phyloP scores from a whole-genome alignment of 1,140 invertebrate species.

The Drosophila ficusphila region DNA sequence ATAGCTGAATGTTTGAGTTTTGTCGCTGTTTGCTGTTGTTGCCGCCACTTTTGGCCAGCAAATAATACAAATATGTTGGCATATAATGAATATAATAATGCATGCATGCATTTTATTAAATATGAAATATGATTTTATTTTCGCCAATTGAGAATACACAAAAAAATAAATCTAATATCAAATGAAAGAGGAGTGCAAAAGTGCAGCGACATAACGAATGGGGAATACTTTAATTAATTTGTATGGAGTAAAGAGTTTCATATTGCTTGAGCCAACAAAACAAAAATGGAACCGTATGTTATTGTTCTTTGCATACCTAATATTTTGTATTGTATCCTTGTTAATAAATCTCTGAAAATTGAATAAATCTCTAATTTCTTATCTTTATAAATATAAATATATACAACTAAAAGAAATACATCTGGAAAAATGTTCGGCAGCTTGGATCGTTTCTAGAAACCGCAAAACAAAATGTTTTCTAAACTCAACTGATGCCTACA shows the following conservation, averaged over 20 bases:
- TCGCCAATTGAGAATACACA: slow-evolving; percentile 54
- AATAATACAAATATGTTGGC: slow-evolving; percentile 66
- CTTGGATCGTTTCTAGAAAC: slow-evolving; percentile 12
- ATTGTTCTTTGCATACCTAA: too few species aligned
- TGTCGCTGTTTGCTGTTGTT: slow-evolving; percentile 39
- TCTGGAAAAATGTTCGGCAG: neutral
- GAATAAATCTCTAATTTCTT: neutral
- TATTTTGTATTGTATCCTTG: neutral
- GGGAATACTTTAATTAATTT: neutral
- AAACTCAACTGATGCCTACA: slow-evolving; percentile 34
- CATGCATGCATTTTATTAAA: slow-evolving; percentile 76
- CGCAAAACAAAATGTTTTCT: slow-evolving; percentile 37
- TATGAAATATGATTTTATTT: slow-evolving; percentile 74
- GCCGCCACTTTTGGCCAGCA: slow-evolving; percentile 36
- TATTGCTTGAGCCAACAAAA: too few species aligned
- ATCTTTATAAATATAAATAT: neutral
- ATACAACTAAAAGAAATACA: neutral
- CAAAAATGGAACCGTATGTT: too few species aligned
- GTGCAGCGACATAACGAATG: neutral
- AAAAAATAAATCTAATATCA: slow-evolving; percentile 22
- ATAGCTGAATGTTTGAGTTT: slow-evolving; percentile 64
- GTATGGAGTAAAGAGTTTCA: too few species aligned
- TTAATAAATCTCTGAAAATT: too few species aligned
- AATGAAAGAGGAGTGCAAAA: slow-evolving; percentile 1
- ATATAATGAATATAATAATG: slow-evolving; percentile 78